A percentile compares a stretch with the other conserved stretches of the same genome.
phyloP scores from a whole-genome alignment of 1,140 invertebrate genomes.

The Micrasema minimum region DNA sequence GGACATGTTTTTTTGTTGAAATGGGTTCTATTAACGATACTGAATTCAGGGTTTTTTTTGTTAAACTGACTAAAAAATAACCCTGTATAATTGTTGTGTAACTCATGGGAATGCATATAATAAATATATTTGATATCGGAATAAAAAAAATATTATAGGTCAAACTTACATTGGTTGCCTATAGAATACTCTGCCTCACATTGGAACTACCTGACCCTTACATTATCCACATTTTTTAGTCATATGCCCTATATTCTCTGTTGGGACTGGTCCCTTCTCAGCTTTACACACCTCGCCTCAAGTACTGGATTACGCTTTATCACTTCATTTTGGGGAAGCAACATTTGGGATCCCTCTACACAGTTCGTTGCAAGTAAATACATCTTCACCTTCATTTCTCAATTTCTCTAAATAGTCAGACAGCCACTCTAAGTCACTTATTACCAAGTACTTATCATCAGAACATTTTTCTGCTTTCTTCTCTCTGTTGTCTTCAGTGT shows the following conservation, averaged over 20 bases:
- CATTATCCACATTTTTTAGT: conserved; percentile 82
- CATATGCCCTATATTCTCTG: conserved; percentile 81
- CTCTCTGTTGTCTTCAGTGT: conserved; percentile 30
- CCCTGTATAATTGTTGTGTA: too few relatives aligned
- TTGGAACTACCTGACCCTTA: conserved; percentile 69
- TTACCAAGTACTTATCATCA: conserved; percentile 50
- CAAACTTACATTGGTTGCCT: conserved; percentile 82
- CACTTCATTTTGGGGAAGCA: conserved; percentile 76
- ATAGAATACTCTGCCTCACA: conserved; percentile 87
- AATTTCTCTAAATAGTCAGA: conserved; percentile 65
- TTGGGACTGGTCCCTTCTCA: conserved; percentile 79
- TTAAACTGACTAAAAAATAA: too few relatives aligned
- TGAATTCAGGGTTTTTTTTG: too few relatives aligned
- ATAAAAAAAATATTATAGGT: too few relatives aligned
- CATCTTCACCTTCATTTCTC: conserved; percentile 62
- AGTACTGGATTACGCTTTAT: conserved; percentile 80
- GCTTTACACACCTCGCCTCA: conserved; percentile 79
- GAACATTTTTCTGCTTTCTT: conserved; percentile 47
- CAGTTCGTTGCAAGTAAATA: conserved; percentile 76
- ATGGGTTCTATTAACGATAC: too few relatives aligned
- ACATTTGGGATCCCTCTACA: conserved; percentile 72
- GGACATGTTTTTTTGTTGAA: too few relatives aligned
- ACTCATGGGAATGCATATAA: too few relatives aligned
- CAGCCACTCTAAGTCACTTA: conserved; percentile 72
- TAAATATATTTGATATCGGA: too few relatives aligned